Evolutionary conservation across 2,797 vertebrate genomes (phyloP).

Genomic region (Channa striata): DNA sequence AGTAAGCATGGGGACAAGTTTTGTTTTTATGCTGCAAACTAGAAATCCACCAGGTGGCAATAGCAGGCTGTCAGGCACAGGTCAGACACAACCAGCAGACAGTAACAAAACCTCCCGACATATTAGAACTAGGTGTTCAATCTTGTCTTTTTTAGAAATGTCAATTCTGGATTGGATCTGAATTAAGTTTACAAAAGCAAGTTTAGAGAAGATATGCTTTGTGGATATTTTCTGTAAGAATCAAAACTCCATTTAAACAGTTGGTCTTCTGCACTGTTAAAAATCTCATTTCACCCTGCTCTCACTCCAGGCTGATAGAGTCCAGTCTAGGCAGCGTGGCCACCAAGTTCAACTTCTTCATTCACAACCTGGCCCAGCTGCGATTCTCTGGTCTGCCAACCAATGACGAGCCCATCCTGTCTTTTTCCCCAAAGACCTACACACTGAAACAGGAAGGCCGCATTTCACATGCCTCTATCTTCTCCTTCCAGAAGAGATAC

Average conservation of each 20-base stretch:
- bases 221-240: background rate
- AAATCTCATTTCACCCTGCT: background rate
- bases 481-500: slow-evolving; percentile 98
- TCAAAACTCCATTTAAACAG: background rate
- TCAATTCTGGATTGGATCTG: slow-evolving; percentile 4
- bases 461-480: slow-evolving; percentile 93
- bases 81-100: background rate
- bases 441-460: slow-evolving; percentile 94
- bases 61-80: background rate
- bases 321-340: slow-evolving; percentile 97
- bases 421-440: slow-evolving; percentile 95
- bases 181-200: background rate
- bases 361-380: slow-evolving; percentile 97
- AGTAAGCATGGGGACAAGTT: background rate
- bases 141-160: background rate
- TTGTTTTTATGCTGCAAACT: background rate
- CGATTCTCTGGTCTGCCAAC: slow-evolving; percentile 96
- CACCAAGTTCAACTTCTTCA: slow-evolving; percentile 99
- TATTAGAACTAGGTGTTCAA: background rate
- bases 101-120: slow-evolving; percentile 2
- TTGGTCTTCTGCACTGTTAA: background rate
- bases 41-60: slow-evolving; percentile 53
- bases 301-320: slow-evolving; percentile 90
- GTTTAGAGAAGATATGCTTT: background rate
- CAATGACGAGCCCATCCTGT: slow-evolving; percentile 95